Evolutionary conservation across 2,797 vertebrate genomes (phyloP).

Genomic region (Acanthurus leucopareius): DNA sequence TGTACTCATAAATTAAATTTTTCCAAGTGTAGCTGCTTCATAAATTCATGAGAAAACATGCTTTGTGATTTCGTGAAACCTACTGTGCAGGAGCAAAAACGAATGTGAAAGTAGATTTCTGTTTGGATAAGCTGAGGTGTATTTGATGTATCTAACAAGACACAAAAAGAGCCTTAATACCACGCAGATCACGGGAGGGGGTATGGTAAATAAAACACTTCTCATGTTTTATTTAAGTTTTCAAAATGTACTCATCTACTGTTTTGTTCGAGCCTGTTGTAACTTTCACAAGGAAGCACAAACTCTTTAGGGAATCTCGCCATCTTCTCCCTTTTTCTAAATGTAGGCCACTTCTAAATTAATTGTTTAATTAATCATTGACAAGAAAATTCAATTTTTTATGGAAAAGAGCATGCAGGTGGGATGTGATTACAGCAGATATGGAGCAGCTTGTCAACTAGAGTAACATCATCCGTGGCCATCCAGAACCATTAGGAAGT

Average conservation of each 20-base stretch:
- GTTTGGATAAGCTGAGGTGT: constrained; percentile 24
- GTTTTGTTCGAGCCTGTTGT: constrained; percentile 45
- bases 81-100: background rate
- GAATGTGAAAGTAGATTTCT: constrained; percentile 3
- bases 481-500: constrained; percentile 68
- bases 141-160: constrained; percentile 49
- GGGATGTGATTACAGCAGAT: constrained; percentile 59
- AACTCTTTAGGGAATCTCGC: constrained; percentile 37
- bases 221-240: constrained; percentile 64
- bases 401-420: constrained; percentile 42
- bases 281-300: constrained; percentile 38
- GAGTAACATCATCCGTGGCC: constrained; percentile 72
- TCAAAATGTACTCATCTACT: constrained; percentile 54
- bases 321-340: constrained; percentile 19
- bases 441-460: constrained; percentile 69
- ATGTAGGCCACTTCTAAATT: constrained; percentile 44
- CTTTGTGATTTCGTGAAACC: background rate
- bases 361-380: constrained; percentile 60
- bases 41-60: constrained; percentile 7
- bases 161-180: constrained; percentile 49
- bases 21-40: constrained; percentile 1
- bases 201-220: constrained; percentile 55
- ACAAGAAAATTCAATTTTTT: constrained; percentile 37
- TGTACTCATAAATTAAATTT: constrained; percentile 30
- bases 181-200: constrained; percentile 33